Conservation (phyloP, 1,140 invertebrate species). For the Oryctes rhinoceros region DNA sequence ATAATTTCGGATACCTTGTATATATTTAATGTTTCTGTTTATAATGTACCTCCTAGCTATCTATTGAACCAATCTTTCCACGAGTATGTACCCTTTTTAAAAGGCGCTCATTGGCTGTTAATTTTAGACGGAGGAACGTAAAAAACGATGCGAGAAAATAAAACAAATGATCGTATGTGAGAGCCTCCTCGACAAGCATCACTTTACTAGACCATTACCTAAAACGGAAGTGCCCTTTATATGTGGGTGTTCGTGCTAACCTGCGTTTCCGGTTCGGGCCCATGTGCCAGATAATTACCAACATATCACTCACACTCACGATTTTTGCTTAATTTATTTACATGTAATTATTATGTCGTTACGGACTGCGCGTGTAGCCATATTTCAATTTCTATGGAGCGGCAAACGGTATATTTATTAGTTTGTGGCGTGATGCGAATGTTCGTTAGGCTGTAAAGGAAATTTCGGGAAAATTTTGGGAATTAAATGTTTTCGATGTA, state of each 20-base stretch:
- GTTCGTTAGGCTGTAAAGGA: too few species aligned
- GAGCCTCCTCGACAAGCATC: constrained; percentile 34
- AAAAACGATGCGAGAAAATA: constrained; percentile 24
- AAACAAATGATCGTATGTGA: constrained; percentile 24
- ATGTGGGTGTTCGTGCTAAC: constrained; percentile 58
- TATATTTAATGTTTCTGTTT: too few species aligned
- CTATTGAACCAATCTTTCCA: too few species aligned
- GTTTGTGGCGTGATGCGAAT: too few species aligned
- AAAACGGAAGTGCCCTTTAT: constrained; percentile 56
- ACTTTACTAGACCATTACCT: constrained; percentile 54
- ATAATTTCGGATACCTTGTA: not conserved
- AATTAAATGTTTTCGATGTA: not conserved
- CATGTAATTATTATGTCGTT: constrained; percentile 39
- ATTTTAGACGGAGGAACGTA: not conserved
- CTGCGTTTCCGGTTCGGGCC: constrained; percentile 55
- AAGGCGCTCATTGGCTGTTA: not conserved
- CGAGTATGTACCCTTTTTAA: not conserved
- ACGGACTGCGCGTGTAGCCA: constrained; percentile 7
- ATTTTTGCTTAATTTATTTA: constrained; percentile 51
- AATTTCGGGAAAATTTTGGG: too few species aligned
- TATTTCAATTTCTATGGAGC: constrained; percentile 11
- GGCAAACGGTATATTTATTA: constrained; percentile 16
- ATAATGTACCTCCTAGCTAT: too few species aligned
- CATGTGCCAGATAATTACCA: constrained; percentile 52
- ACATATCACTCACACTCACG: constrained; percentile 48